phyloP scores from a whole-genome alignment of 1,140 invertebrate species.

The Trichonephila inaurata region DNA sequence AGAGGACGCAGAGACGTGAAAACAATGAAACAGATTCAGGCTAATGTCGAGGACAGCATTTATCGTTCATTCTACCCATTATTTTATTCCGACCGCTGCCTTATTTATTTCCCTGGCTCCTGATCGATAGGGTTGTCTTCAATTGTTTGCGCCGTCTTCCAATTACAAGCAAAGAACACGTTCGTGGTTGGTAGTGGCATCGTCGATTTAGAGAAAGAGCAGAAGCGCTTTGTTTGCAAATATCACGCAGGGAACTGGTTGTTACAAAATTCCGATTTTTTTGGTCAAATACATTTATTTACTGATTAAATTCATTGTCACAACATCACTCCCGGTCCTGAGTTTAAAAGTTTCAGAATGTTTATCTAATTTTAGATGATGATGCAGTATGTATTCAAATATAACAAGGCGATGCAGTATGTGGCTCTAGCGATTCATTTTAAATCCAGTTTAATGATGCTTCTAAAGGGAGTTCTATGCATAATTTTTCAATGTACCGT shows the following conservation, averaged over 20 bases:
- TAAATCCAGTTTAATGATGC: too few species aligned
- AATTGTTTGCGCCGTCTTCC: not conserved
- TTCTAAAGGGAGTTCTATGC: too few species aligned
- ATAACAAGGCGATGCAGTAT: too few species aligned
- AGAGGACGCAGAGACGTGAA: not conserved
- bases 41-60: slow-evolving; percentile 22
- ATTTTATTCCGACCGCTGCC: not conserved
- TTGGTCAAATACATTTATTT: not conserved
- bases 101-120: not conserved
- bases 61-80: slow-evolving; percentile 38
- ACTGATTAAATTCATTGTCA: too few species aligned
- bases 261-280: not conserved
- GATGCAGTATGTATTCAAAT: too few species aligned
- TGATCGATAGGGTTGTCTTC: slow-evolving; percentile 23
- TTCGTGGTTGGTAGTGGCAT: not conserved
- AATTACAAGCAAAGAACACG: not conserved
- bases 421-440: too few species aligned
- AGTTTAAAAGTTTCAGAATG: too few species aligned
- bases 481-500: too few species aligned
- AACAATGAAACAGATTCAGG: slow-evolving; percentile 62
- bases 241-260: not conserved
- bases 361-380: too few species aligned
- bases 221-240: not conserved
- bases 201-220: not conserved
- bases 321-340: too few species aligned